phyloP scores from a whole-genome alignment of 2,113 vertebrate species.

The Trematocara variabile region DNA sequence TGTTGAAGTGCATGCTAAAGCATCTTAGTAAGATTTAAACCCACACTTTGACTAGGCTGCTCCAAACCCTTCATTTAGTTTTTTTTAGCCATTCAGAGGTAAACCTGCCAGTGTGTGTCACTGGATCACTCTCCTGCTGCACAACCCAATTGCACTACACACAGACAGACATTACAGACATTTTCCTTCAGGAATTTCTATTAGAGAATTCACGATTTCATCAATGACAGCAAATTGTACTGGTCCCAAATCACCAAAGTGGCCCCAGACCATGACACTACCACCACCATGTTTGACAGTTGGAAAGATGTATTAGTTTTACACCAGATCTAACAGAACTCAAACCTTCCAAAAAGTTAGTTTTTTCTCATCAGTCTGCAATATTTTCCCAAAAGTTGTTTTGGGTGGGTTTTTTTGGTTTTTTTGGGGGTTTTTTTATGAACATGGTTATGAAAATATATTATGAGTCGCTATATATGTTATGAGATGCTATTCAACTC shows the following conservation, averaged over 20 bases:
- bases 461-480: too few species aligned
- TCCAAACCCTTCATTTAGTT: not conserved
- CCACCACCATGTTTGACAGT: fast-evolving
- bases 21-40: not conserved
- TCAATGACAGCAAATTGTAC: not conserved
- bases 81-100: not conserved
- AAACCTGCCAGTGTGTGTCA: not conserved
- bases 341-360: not conserved
- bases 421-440: fast-evolving
- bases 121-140: not conserved
- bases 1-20: not conserved
- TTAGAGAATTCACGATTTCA: not conserved
- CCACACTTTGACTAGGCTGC: not conserved
- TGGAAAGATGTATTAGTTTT: fast-evolving
- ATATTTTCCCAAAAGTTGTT: not conserved
- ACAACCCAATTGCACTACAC: not conserved
- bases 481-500: not conserved
- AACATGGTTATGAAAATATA: not conserved
- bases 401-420: not conserved
- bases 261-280: not conserved
- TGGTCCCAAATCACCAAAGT: not conserved
- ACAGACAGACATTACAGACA: not conserved
- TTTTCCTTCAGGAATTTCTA: not conserved
- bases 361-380: not conserved
- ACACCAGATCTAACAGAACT: not conserved